phyloP scores from a whole-genome alignment of 2,888 invertebrate species.

The Loripinus fragilis region DNA sequence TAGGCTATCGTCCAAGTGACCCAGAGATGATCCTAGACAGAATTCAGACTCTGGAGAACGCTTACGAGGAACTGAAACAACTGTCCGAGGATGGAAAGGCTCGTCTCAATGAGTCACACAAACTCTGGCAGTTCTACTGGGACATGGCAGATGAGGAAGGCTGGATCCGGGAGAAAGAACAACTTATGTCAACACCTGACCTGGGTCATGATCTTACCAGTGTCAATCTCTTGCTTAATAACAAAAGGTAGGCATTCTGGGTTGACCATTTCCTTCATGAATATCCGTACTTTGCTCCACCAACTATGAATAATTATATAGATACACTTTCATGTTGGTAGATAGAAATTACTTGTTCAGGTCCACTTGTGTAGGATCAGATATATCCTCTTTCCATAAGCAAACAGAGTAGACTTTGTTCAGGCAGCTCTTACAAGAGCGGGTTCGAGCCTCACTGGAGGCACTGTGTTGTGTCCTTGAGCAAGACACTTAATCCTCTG shows the following conservation, averaged over 20 bases:
- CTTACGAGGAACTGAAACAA: conserved; percentile 97
- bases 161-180: conserved; percentile 88
- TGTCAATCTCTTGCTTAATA: conserved; percentile 96
- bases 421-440: no score
- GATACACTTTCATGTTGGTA: no score
- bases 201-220: conserved; percentile 99
- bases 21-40: conserved; percentile 97
- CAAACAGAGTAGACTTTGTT: no score
- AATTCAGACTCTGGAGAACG: conserved; percentile 96
- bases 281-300: no score
- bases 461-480: no score
- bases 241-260: conserved; percentile 91
- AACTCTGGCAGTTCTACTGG: conserved; percentile 99
- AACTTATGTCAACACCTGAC: conserved; percentile 98
- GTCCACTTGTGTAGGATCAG: no score
- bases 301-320: no score
- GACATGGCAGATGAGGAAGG: conserved; percentile 97
- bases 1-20: conserved; percentile 97
- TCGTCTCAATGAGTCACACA: conserved; percentile 97
- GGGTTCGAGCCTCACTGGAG: no score
- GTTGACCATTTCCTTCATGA: no score
- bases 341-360: no score
- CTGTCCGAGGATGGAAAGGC: conserved; percentile 96
- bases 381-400: no score
- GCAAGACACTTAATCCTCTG: no score